These are phyloP conservation scores for Bombyx mori DNA, from an alignment of 1,140 invertebrate genomes.

Conservation along the genomic window DNA sequence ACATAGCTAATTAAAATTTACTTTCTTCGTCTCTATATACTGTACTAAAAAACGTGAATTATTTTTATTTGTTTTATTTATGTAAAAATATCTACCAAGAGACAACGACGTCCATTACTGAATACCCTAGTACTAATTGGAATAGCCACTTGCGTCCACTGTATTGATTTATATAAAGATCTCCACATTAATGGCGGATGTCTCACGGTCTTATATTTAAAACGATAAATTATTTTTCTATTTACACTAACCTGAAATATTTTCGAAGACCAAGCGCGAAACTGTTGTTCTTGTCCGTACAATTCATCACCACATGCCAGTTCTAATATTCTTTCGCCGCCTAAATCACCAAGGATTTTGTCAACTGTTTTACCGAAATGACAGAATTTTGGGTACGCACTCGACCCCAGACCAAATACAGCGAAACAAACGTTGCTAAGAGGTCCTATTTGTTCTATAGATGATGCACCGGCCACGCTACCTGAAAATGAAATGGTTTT, in stretches of 20 bases:
- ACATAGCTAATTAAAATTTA: no score
- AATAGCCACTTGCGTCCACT: no score
- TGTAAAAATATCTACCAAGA: no score
- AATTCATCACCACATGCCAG: constrained; percentile 93
- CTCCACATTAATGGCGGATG: no score
- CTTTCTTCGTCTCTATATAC: no score
- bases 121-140: no score
- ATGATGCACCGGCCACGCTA: constrained; percentile 74
- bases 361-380: constrained; percentile 95
- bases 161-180: no score
- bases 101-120: no score
- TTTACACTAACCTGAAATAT: constrained; percentile 83
- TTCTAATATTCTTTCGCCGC: constrained; percentile 87
- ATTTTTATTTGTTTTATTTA: no score
- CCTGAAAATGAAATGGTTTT: constrained; percentile 33
- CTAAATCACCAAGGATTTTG: constrained; percentile 89
- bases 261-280: constrained; percentile 91
- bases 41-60: no score
- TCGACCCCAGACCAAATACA: constrained; percentile 95
- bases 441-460: constrained; percentile 88
- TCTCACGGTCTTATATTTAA: no score
- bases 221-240: not conserved
- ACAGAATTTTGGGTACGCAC: constrained; percentile 97
- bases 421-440: constrained; percentile 93
- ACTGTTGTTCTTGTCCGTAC: constrained; percentile 95